Evolutionary conservation across 2,888 invertebrate species (phyloP).

Genomic region (Dryobotodes eremita): DNA sequence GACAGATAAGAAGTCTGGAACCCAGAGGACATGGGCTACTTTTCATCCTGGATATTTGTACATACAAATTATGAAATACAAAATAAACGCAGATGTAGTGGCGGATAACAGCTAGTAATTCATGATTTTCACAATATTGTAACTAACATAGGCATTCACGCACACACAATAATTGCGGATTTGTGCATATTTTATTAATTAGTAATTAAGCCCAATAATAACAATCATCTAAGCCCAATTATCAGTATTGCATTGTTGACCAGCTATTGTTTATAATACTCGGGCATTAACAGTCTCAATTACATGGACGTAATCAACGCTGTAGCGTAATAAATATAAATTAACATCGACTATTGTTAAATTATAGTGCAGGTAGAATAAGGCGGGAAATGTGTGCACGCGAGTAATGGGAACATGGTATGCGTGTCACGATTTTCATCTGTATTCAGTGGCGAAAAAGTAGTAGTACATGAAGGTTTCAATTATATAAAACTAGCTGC

Average conservation of each 20-base stretch:
- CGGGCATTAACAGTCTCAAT: conserved; percentile 39
- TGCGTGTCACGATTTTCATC: conserved; percentile 7
- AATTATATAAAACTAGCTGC: background rate
- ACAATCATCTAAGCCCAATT: conserved; percentile 6
- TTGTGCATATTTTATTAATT: conserved; percentile 8
- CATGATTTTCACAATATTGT: background rate
- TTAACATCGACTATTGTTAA: conserved; percentile 37
- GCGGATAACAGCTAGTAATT: background rate
- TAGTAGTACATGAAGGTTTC: too few relatives aligned
- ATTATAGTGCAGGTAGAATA: conserved; percentile 32
- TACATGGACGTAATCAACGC: conserved; percentile 44
- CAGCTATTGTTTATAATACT: conserved; percentile 25
- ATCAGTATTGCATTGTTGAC: background rate
- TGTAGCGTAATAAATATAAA: conserved; percentile 37
- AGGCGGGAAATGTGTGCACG: conserved; percentile 30
- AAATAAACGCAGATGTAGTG: background rate
- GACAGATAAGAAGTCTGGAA: background rate
- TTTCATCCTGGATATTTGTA: too few relatives aligned
- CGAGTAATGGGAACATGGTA: conserved; percentile 18
- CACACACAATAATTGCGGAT: background rate
- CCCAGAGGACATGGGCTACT: too few relatives aligned
- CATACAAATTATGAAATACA: background rate
- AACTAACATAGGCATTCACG: background rate
- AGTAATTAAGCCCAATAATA: background rate
- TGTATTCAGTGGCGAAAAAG: background rate